Base-by-base conservation (phyloP, 2,888 invertebrate genomes). In the Sarcophaga rosellei region DNA sequence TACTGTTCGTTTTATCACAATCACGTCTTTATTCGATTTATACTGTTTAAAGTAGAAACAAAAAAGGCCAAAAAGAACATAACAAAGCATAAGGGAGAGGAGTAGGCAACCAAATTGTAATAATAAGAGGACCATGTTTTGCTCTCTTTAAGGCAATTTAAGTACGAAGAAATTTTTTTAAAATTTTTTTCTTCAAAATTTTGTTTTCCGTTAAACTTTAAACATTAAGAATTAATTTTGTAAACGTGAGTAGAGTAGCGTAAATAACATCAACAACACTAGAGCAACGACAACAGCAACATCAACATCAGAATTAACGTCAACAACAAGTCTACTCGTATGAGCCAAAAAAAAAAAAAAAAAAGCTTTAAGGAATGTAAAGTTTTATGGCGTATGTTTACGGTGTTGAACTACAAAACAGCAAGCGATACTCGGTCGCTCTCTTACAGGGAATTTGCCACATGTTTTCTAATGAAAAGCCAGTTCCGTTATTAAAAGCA, bases 181-280 rank as follows among this genome's bases (percentile, higher is more conserved):
- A 53, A 74, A 65, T 44, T 63, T 53, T 53, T 17, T 53, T 35
- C 10, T 35, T 35, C 2, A 10, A 8, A 12, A 65, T 75, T 23
- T 35, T 2, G 1, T 6, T 35, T 35, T 1, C 10, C 10, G 10
- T 35, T 8, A 8, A 81, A 85, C 53, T 85, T 85, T 57, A 57
- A 75, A 76, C 79, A 86, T 82, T 72, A 82, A 65, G 72, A 86
- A 86, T 82, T 86, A 86, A 82, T 86, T 86, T 82, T 21, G 53
- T 59, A 68, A 59, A 86, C 82, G 86, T 86, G 86, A 69, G 12
- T 20, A 62, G 21, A 10, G 17, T 53, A 65, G 53, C 23, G 47
- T 23, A 57, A 66, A 35, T 12, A 62, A n/a, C 66, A 45, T 35
- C 44, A 66, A 66, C 10, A 23, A 12, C 12, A 4, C 0, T 0